These are phyloP conservation scores for Campylomormyrus numenius DNA, from an alignment of 2,113 vertebrate species.

Conservation along the genomic window DNA sequence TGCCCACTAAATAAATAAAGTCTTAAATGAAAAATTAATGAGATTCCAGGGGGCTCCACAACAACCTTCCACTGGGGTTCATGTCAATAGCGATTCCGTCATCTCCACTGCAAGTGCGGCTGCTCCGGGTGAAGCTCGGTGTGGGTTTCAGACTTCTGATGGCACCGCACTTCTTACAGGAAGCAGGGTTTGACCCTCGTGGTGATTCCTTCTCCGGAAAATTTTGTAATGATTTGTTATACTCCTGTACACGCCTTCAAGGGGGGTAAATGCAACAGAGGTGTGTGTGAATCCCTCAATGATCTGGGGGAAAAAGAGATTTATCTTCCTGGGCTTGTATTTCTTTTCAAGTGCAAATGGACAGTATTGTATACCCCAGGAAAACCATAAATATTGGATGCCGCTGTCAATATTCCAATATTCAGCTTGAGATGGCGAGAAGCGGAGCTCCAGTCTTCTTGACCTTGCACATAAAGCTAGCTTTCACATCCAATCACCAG, in stretches of 20 bases:
- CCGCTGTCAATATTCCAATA: constrained; percentile 14
- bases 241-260: not conserved
- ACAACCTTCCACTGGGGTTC: not conserved
- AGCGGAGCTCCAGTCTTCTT: not conserved
- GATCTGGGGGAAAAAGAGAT: not conserved
- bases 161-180: not conserved
- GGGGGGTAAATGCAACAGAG: not conserved
- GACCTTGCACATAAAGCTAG: constrained; percentile 20
- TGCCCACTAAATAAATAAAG: constrained; percentile 31
- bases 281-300: not conserved
- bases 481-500: constrained; percentile 29
- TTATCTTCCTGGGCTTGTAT: not conserved
- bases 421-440: constrained; percentile 16
- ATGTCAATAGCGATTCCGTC: not conserved
- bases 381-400: constrained; percentile 23
- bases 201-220: not conserved
- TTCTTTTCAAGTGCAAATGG: constrained; percentile 18
- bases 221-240: constrained; percentile 2
- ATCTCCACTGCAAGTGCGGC: too few species aligned
- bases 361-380: not conserved
- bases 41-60: not conserved
- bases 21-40: not conserved
- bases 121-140: not conserved
- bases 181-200: not conserved
- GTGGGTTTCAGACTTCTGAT: not conserved